Evolutionary conservation across 2,797 vertebrate genomes (phyloP), one percentile per base, ranked within the genome.

Genomic region (Amblyopsis hoosieri): DNA sequence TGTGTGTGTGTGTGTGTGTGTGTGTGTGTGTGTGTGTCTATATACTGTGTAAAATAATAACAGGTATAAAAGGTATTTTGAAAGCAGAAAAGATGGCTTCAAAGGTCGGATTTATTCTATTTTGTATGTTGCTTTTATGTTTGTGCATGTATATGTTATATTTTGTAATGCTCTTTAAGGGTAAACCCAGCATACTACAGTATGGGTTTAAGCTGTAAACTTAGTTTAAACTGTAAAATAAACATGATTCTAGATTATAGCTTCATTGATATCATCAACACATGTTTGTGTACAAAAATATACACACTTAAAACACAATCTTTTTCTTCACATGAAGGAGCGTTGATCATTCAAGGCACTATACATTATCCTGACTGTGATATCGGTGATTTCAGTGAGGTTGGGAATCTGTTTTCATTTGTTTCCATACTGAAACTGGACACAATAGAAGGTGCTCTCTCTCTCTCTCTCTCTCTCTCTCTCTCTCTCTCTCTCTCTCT

Each of bases 361-460:
- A 8, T 37, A 23, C 23, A 37, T 37, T 37, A 37, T 37, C 37
- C 33, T 37, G 33, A 37, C 33, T 23, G 33, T 37, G 33, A 37
- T 37, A 37, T 37, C 3, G 33, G 33, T 37, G 33, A 37, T 6
- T 37, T 37, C 8, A 8, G 33, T 37, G 33, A 37, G 33, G 5
- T 37, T 37, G 1, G 8, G 33, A 37, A 37, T 37, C 5, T 66
- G 71, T 68, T 19, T 19, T 19, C 1, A 19, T 19, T 8, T 54
- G 11, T 75, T 69, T 73, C 64, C 52, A 46, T 67, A 33, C 56
- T 76, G 70, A 67, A 12, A 81, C 72, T 69, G 66, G 67, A 87
- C 81, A 79, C 58, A 62, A 37, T 72, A 23, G 45, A 62, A 58
- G 54, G 58, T 12, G 2, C 46, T 60, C 42, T 59, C 49, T 17